phyloP scores from a whole-genome alignment of 2,888 invertebrate genomes.

The Argyresthia albistria region DNA sequence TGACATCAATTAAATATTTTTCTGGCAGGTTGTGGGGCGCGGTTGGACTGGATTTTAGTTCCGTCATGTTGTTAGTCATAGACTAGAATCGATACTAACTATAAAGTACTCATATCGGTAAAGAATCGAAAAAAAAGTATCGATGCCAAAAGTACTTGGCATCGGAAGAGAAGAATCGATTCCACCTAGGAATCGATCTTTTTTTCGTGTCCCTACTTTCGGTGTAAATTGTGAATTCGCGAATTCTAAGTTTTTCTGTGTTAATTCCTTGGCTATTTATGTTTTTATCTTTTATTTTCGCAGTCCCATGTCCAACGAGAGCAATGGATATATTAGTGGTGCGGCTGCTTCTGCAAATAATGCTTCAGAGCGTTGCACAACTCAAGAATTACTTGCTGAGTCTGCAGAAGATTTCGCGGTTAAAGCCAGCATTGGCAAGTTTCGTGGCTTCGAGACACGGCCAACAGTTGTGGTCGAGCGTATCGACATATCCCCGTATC shows the following conservation, averaged over 20 bases:
- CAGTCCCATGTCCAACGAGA: not conserved
- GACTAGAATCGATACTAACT: no score
- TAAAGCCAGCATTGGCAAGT: constrained; percentile 12
- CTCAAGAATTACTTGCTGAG: constrained; percentile 11
- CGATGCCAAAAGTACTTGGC: no score
- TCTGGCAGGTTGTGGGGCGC: no score
- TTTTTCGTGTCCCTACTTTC: no score
- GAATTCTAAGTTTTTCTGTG: not conserved
- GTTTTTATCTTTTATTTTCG: not conserved
- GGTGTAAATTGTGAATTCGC: not conserved
- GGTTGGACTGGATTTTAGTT: no score
- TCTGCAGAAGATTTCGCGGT: constrained; percentile 18
- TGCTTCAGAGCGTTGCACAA: constrained; percentile 7
- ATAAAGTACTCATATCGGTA: no score
- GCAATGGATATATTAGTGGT: not conserved
- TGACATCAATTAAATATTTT: no score
- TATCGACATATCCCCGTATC: constrained; percentile 33
- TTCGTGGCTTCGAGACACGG: constrained; percentile 37
- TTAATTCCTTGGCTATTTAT: not conserved
- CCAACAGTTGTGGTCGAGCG: constrained; percentile 33
- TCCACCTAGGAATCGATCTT: no score
- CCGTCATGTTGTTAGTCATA: no score
- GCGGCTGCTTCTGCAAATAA: not conserved
- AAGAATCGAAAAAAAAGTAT: no score
- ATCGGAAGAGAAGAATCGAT: no score